phyloP scores from a whole-genome alignment of 2,113 vertebrate species.

The Morone saxatilis region DNA sequence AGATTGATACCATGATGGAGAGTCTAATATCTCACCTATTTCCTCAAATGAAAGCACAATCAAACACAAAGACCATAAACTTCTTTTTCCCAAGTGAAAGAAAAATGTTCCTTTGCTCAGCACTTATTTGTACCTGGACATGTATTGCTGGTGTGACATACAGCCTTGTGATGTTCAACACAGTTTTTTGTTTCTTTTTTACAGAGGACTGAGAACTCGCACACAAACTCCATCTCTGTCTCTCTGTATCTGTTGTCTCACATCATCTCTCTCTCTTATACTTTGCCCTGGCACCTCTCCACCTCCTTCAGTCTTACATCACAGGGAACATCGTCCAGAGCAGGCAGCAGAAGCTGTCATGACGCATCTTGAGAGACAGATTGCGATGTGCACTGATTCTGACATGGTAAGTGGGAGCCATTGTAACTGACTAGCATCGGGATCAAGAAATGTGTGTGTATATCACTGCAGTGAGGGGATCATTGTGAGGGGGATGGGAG shows the following conservation, averaged over 20 bases:
- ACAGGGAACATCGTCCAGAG: conserved; percentile 39
- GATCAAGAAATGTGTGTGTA: conserved; percentile 10
- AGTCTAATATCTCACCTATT: conserved; percentile 48
- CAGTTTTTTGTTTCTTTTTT: background rate
- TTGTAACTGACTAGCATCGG: conserved; percentile 28
- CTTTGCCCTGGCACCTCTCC: conserved; percentile 22
- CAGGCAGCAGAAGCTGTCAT: conserved; percentile 58
- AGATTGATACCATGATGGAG: conserved; percentile 13
- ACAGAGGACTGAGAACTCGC: background rate
- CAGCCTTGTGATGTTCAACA: conserved; percentile 18
- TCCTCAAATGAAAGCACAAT: conserved; percentile 32
- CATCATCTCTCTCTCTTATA: conserved; percentile 39
- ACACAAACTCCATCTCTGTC: conserved; percentile 37
- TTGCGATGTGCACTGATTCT: conserved; percentile 33
- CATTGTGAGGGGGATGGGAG: background rate
- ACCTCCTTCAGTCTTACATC: conserved; percentile 44
- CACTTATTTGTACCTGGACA: background rate
- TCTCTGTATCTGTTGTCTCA: conserved; percentile 23
- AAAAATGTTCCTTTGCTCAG: conserved; percentile 8
- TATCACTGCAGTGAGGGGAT: background rate
- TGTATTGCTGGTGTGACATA: conserved; percentile 6
- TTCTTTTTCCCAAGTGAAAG: background rate
- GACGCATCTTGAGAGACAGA: conserved; percentile 63
- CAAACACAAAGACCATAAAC: conserved; percentile 11
- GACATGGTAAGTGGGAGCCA: conserved; percentile 52